phyloP scores from a whole-genome alignment of 2,888 invertebrate species.

The Amaurobius ferox region DNA sequence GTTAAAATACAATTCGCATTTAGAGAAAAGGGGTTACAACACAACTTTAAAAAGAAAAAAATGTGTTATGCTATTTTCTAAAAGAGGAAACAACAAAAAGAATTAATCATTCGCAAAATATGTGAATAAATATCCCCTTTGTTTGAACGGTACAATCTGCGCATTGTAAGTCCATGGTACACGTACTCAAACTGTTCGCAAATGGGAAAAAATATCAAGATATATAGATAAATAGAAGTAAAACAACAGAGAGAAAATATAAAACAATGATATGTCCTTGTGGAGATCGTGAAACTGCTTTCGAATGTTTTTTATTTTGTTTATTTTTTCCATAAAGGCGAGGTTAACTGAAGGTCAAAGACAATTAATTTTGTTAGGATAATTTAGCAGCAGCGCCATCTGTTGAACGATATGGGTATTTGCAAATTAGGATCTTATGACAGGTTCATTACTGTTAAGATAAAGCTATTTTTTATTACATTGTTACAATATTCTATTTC shows the following conservation, averaged over 20 bases:
- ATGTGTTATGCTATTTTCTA: slow-evolving; percentile 1
- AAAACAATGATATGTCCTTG: slow-evolving; percentile 66
- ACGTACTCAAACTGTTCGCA: slow-evolving; percentile 31
- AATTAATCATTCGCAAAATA: slow-evolving; percentile 38
- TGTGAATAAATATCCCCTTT: slow-evolving; percentile 35
- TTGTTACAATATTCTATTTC: no score
- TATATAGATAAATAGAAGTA: slow-evolving; percentile 18
- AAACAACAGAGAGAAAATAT: slow-evolving; percentile 38
- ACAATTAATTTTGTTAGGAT: slow-evolving; percentile 47
- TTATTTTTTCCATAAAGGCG: slow-evolving; percentile 26
- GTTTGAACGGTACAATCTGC: slow-evolving; percentile 28
- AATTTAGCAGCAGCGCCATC: slow-evolving; percentile 33
- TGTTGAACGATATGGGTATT: neutral
- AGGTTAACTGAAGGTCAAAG: slow-evolving; percentile 55
- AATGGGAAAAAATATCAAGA: slow-evolving; percentile 40
- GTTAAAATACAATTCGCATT: neutral
- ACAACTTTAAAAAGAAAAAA: neutral
- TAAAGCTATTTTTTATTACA: no score
- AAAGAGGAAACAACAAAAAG: slow-evolving; percentile 20
- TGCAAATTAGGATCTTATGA: neutral
- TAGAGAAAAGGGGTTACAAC: slow-evolving; percentile 5
- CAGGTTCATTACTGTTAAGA: no score
- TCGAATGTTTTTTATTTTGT: slow-evolving; percentile 40
- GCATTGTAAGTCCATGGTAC: slow-evolving; percentile 30
- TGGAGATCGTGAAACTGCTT: slow-evolving; percentile 54